These are phyloP conservation scores for Monarcha castaneiventris DNA, from an alignment of 2,113 vertebrate genomes.

Conservation along the genomic window DNA sequence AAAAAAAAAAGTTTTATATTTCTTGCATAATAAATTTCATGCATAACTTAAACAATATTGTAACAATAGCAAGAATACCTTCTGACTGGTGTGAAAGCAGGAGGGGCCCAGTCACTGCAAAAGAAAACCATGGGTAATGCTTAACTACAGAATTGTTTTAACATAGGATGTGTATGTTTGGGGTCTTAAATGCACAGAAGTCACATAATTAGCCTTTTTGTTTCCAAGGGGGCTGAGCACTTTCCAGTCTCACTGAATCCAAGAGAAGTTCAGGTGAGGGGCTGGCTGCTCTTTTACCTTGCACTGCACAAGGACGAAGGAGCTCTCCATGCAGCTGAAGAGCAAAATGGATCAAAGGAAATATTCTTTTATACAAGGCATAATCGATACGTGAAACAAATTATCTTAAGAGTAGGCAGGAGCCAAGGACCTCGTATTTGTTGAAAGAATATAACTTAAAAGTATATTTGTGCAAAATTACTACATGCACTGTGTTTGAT, in stretches of 20 bases:
- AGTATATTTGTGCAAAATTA: neutral
- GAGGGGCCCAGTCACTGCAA: neutral
- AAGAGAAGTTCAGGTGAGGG: neutral
- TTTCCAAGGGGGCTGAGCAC: neutral
- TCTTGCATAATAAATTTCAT: neutral
- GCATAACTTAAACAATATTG: neutral
- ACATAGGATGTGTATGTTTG: neutral
- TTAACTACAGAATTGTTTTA: neutral
- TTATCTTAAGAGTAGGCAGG: neutral
- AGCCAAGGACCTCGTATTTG: neutral
- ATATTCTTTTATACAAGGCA: neutral
- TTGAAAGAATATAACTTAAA: neutral
- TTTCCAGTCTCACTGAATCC: neutral
- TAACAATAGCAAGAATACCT: neutral
- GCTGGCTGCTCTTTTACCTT: neutral
- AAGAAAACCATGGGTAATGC: neutral
- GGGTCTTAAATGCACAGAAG: neutral
- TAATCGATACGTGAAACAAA: conserved; percentile 23
- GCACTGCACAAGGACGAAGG: neutral
- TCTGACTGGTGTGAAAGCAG: neutral
- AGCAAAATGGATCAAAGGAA: conserved; percentile 37
- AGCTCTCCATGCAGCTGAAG: neutral
- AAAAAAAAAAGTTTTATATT: neutral
- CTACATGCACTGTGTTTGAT: neutral
- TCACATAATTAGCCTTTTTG: neutral